Base-by-base conservation (phyloP, 2,888 invertebrate species). In the Psococerastis gibbosa region DNA sequence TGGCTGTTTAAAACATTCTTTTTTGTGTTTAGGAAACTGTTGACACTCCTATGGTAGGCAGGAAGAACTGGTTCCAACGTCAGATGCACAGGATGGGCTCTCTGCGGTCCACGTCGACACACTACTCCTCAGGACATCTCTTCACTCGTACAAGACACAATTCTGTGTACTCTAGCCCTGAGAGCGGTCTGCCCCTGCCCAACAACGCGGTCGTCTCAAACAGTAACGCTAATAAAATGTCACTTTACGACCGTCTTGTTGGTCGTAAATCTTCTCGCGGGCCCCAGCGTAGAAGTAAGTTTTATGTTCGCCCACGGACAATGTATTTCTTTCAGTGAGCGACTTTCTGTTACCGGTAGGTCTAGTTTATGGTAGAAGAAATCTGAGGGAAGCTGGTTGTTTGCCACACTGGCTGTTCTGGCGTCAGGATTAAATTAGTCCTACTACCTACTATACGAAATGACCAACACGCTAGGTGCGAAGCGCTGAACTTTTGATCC, bases 1-100 rank as follows among this genome's bases (percentile, higher is more conserved):
- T n/a, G n/a, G n/a, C n/a, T n/a, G n/a, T n/a, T n/a, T n/a, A n/a
- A n/a, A n/a, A n/a, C n/a, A n/a, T n/a, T n/a, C 8, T 9, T 27
- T 9, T 27, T 9, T 35, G 46, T 45, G 56, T 65, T 20, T 59
- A 85, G 85, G 85, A 87, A 64, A 85, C 87, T 57, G 87, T 88
- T 1, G 87, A 87, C 55, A 87, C 87, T 0, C 87, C 87, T 6
- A 69, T 87, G 55, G 84, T 82, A 15, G 84, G 85, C 58, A 65
- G 84, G 43, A 87, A 85, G 60, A 85, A 82, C 60, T 87, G 87
- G 87, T 78, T 88, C 53, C 81, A 81, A 52, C 70, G 87, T 38
- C 84, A 84, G 57, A 77, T 87, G 50, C 83, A 82, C 9, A 67
- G 84, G 52, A 82, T 87, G 76, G 85, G 85, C 2, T 85, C 85